Evolutionary conservation across 2,113 vertebrate genomes (phyloP).

Genomic region (Thalassoma bifasciatum): DNA sequence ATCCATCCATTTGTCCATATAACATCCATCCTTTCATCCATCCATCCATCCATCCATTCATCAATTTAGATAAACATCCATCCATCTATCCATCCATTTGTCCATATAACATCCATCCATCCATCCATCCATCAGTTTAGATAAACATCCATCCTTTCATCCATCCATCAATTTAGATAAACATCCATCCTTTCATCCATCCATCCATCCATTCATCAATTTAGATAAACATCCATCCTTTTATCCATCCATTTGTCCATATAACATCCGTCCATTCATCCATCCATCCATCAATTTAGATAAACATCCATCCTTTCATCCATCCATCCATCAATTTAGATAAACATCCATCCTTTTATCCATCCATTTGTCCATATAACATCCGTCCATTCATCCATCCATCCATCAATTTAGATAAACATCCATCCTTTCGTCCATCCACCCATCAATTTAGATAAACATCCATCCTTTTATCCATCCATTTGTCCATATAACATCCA

Average conservation of each 20-base stretch:
- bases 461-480: too few relatives aligned
- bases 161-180: too few relatives aligned
- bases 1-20: too few relatives aligned
- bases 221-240: background rate
- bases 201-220: slow-evolving; percentile 1
- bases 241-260: background rate
- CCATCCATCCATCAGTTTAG: background rate
- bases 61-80: too few relatives aligned
- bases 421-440: background rate
- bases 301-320: background rate
- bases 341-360: background rate
- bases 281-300: background rate
- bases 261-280: background rate
- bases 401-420: background rate
- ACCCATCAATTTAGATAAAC: too few relatives aligned
- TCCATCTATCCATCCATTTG: too few relatives aligned
- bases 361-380: background rate
- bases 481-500: too few relatives aligned
- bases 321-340: background rate
- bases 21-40: too few relatives aligned
- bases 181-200: too few relatives aligned
- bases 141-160: background rate
- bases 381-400: background rate
- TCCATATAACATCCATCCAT: too few relatives aligned
- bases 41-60: too few relatives aligned